These are phyloP conservation scores for Heteractis magnifica DNA, from an alignment of 92 coral and sea anemone species.

Conservation along the genomic window DNA sequence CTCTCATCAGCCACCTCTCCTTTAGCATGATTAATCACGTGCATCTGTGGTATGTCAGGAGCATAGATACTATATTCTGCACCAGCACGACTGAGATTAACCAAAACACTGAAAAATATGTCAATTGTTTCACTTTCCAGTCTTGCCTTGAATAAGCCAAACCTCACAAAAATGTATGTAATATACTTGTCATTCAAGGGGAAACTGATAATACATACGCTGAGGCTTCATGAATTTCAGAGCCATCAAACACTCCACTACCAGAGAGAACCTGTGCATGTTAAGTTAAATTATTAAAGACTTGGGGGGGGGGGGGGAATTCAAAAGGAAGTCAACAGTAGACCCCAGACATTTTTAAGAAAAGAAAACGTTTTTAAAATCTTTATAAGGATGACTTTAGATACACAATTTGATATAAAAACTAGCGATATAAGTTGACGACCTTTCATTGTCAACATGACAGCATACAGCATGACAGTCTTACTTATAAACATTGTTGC, in stretches of 20 bases:
- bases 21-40: slow-evolving; percentile 75
- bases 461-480: too few relatives aligned
- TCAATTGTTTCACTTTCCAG: not conserved
- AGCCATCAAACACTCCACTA: slow-evolving; percentile 82
- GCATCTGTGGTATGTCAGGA: slow-evolving; percentile 88
- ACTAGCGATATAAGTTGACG: too few relatives aligned
- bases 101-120: slow-evolving; percentile 48
- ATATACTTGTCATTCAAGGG: not conserved
- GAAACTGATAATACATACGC: slow-evolving; percentile 52
- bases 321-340: too few relatives aligned
- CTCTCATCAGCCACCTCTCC: slow-evolving; percentile 69
- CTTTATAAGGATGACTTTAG: too few relatives aligned
- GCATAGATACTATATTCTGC: slow-evolving; percentile 76
- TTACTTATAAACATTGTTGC: too few relatives aligned
- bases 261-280: slow-evolving; percentile 70
- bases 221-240: slow-evolving; percentile 84
- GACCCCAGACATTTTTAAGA: too few relatives aligned
- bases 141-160: too few relatives aligned
- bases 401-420: too few relatives aligned
- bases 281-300: too few relatives aligned
- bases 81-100: slow-evolving; percentile 79
- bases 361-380: too few relatives aligned
- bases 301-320: too few relatives aligned
- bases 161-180: not conserved
- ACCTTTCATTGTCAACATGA: too few relatives aligned